Conservation (phyloP, 92 coral and sea anemone genomes). For the Zoanthus solanderi region DNA sequence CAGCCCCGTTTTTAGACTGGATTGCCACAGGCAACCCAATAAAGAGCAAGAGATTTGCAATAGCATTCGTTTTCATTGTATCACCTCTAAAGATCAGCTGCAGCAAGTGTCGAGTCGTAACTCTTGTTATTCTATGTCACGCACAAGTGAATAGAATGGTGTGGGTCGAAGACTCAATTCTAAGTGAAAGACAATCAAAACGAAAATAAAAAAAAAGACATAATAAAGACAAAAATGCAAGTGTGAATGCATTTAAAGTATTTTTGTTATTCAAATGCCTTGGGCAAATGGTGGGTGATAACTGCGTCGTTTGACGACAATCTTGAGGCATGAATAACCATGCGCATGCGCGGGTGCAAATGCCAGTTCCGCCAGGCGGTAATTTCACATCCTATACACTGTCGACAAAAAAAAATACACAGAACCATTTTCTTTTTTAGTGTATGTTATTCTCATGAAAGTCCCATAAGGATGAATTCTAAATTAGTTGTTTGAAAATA, state of each 20-base stretch:
- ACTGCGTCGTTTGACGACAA: neutral
- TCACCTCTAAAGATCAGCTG: neutral
- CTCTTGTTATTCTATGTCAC: neutral
- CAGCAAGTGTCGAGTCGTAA: neutral
- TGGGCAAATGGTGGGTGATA: neutral
- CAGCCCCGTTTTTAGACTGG: too few relatives aligned
- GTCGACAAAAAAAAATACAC: slow-evolving; percentile 7
- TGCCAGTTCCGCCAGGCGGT: slow-evolving; percentile 69
- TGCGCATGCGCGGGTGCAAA: slow-evolving; percentile 49
- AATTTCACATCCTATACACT: slow-evolving; percentile 54
- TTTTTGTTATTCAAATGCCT: neutral
- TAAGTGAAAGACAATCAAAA: too few relatives aligned
- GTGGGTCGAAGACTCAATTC: neutral
- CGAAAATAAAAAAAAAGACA: neutral
- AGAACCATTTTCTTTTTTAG: neutral
- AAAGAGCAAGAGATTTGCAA: neutral
- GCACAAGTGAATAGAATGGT: neutral
- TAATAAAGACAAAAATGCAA: neutral
- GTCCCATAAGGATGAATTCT: slow-evolving; percentile 18
- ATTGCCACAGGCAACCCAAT: neutral
- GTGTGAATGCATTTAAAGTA: neutral
- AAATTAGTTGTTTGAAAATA: slow-evolving; percentile 31
- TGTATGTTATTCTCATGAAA: slow-evolving; percentile 13
- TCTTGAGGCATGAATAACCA: neutral
- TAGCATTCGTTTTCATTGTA: neutral